A percentile compares a stretch with the other conserved stretches of the same genome.
phyloP scores from a whole-genome alignment of 2,888 invertebrate genomes.

The Brachycybe producta region DNA sequence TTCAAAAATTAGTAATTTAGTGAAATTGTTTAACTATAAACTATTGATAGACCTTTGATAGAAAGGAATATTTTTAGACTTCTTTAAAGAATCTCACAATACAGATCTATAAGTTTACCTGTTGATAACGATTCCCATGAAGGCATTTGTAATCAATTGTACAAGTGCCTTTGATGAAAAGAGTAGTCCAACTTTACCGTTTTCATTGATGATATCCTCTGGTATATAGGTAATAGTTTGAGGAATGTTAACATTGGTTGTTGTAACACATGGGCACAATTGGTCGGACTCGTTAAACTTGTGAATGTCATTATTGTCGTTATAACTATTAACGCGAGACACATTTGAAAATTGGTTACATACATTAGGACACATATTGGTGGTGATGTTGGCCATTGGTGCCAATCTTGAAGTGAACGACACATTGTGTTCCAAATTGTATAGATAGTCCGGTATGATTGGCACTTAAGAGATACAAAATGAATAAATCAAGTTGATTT shows the following conservation, averaged over 20 bases:
- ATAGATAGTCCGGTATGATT: slow-evolving; percentile 62
- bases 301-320: background rate
- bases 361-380: background rate
- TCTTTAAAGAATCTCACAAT: no score
- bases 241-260: background rate
- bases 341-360: background rate
- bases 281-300: background rate
- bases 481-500: background rate
- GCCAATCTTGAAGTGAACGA: no score
- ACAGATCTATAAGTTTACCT: slow-evolving; percentile 25
- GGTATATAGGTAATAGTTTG: slow-evolving; percentile 26
- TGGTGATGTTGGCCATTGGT: background rate
- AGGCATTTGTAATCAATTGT: slow-evolving; percentile 61
- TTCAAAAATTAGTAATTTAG: no score
- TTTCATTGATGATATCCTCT: slow-evolving; percentile 42
- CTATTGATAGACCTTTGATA: no score
- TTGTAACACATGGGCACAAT: background rate
- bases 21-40: no score
- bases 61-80: no score
- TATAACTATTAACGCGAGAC: background rate
- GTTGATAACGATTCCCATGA: slow-evolving; percentile 53
- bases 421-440: slow-evolving; percentile 33
- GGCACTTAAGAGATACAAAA: slow-evolving; percentile 47
- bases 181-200: slow-evolving; percentile 37
- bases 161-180: slow-evolving; percentile 64